Conservation (phyloP, 2,888 invertebrate species). For the Ochlodes sylvanus region DNA sequence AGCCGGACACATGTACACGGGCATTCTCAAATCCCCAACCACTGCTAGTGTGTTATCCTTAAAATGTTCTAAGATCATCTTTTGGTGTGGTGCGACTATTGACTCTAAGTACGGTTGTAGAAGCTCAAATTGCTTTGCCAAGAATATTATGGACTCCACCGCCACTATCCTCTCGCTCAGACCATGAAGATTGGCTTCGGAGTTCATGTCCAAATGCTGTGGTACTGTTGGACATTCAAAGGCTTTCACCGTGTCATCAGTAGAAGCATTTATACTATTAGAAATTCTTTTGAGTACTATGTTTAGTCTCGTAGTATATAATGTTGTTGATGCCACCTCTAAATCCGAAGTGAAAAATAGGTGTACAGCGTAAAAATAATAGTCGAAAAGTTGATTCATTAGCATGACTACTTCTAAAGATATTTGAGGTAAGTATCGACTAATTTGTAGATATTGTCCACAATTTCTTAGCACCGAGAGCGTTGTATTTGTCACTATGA, state of each 20-base stretch:
- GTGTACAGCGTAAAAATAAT: constrained; percentile 95
- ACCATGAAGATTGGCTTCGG: constrained; percentile 91
- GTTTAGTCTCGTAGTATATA: constrained; percentile 89
- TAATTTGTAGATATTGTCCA: constrained; percentile 97
- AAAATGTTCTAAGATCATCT: constrained; percentile 88
- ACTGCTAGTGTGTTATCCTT: constrained; percentile 90
- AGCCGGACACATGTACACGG: constrained; percentile 94
- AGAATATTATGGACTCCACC: constrained; percentile 96
- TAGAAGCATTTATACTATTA: constrained; percentile 84
- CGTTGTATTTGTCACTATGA: constrained; percentile 95
- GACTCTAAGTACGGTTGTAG: constrained; percentile 94
- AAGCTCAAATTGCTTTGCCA: constrained; percentile 94
- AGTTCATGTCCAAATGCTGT: constrained; percentile 63
- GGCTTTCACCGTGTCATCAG: constrained; percentile 52
- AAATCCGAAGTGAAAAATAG: constrained; percentile 93
- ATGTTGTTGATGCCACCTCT: constrained; percentile 81
- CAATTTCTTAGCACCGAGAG: constrained; percentile 94
- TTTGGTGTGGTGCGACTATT: constrained; percentile 90
- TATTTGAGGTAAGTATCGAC: constrained; percentile 94
- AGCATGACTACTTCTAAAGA: constrained; percentile 95
- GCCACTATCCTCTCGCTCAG: constrained; percentile 95
- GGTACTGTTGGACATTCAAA: constrained; percentile 61
- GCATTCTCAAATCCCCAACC: constrained; percentile 90
- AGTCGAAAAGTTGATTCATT: constrained; percentile 97
- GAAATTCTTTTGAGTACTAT: constrained; percentile 91